Percentiles rank a stretch among this genome's conserved stretches.
These are phyloP conservation scores for Tiliqua scincoides DNA, from an alignment of 2,113 vertebrate genomes.

Conservation along the genomic window DNA sequence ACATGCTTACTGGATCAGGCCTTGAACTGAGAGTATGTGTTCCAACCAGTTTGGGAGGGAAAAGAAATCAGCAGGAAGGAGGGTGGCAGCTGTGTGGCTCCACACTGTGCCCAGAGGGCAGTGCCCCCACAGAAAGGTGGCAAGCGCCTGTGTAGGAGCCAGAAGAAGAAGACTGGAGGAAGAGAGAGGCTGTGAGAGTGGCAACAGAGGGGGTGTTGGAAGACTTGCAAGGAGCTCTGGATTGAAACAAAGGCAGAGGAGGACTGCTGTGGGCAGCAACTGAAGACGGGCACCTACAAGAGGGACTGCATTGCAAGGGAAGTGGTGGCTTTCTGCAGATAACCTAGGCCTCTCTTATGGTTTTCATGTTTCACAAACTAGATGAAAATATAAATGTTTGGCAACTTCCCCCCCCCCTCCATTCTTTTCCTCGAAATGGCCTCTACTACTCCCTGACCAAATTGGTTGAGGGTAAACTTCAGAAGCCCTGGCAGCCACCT, in stretches of 20 bases:
- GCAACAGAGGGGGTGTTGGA: too few species aligned
- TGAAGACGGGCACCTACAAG: background rate
- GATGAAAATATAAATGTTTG: background rate
- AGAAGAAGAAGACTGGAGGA: background rate
- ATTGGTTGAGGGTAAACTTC: background rate
- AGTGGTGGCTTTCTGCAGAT: background rate
- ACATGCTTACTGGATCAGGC: conserved; percentile 1
- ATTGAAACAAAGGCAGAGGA: background rate
- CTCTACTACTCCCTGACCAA: background rate
- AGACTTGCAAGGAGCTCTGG: background rate
- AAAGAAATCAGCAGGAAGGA: background rate
- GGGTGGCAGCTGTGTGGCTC: background rate
- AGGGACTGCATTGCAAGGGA: background rate
- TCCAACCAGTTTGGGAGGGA: background rate
- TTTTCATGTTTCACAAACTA: background rate
- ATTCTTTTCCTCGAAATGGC: background rate
- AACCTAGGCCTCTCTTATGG: background rate
- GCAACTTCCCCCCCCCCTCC: background rate
- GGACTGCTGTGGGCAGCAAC: background rate
- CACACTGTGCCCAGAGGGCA: background rate
- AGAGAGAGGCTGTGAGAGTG: background rate
- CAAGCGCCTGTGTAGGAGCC: background rate
- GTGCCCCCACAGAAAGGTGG: background rate
- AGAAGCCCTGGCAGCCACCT: background rate
- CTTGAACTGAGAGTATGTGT: conserved; percentile 16